A percentile compares a stretch with the other conserved stretches of the same genome.
phyloP scores from a whole-genome alignment of 2,113 vertebrate species.

The Climacteris rufus region DNA sequence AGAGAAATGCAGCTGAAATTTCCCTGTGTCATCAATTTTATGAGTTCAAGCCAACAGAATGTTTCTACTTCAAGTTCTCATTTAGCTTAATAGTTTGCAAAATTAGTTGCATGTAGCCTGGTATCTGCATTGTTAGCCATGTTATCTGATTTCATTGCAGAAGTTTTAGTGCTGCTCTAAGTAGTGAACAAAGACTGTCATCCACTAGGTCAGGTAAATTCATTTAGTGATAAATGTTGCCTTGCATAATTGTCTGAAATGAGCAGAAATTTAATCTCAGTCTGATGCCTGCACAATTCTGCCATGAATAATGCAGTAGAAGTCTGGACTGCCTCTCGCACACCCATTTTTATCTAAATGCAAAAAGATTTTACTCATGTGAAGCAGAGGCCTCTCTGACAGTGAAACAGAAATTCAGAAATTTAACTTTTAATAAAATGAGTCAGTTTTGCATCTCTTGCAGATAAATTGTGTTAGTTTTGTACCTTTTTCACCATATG shows the following conservation, averaged over 20 bases:
- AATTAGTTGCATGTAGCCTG: neutral
- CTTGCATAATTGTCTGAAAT: neutral
- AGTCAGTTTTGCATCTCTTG: neutral
- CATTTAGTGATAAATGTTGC: neutral
- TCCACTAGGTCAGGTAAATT: neutral
- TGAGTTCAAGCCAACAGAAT: neutral
- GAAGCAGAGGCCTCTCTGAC: neutral
- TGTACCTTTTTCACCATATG: neutral
- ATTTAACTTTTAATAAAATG: neutral
- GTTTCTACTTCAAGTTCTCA: neutral
- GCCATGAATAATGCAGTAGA: neutral
- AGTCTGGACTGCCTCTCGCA: neutral
- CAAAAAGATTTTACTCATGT: neutral
- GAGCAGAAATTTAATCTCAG: neutral
- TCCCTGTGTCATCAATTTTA: neutral
- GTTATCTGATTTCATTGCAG: neutral
- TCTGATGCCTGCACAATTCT: neutral
- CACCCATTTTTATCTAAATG: neutral
- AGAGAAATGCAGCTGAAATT: neutral
- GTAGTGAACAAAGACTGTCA: neutral
- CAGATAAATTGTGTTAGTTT: neutral
- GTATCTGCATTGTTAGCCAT: neutral
- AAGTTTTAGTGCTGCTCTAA: neutral
- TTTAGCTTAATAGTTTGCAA: neutral
- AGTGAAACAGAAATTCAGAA: neutral